Evolutionary conservation across 2,797 vertebrate genomes (phyloP), one percentile per base, ranked within the genome.

Genomic region (Dendrocincla tyrannina): DNA sequence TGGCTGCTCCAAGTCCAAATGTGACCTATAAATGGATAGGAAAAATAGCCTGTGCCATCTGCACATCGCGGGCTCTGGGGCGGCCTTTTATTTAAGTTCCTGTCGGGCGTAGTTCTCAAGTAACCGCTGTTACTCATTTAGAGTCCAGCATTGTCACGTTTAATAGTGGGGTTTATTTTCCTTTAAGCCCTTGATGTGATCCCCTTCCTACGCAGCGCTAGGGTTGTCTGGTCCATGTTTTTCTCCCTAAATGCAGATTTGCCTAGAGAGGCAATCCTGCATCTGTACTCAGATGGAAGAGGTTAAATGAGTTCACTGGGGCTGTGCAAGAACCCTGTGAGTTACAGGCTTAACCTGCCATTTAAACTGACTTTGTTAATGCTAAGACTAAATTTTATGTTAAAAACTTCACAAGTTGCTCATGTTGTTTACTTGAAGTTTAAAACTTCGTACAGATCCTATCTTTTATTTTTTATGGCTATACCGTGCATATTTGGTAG

Each of bases 21-120:
- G 84, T 60, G 93, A 76, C 92, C 93, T 94, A 95, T 96, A 96
- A 95, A 94, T 92, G 95, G 92, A 91, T 96, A 89, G 94, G 93
- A 94, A 94, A 96, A 96, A 84, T 4, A 85, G 87, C 56, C 63
- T 24, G 52, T 91, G 91, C 74, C 85, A 77, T 82, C 84, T 47
- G 52, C 70, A 58, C 53, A 46, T 64, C 50, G 17, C 14, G 25
- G 49, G 58, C 67, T 81, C 80, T n/a, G 42, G 39, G 88, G 89
- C 56, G 85, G 89, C 70, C 46, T 92, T 92, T 89, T 82, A 82
- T 89, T 91, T 64, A 53, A 96, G 73, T 81, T 94, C 75, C 8
- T 66, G 46, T 85, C 62, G 66, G 89, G 28, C 28, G 3, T 58
- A 68, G 66, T 75, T 96, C 69, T 84, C 62, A 27, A 73, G 66